A percentile compares a stretch with the other conserved stretches of the same genome.
Evolutionary conservation across 2,113 vertebrate species (phyloP).

Genomic region (Clarias magur): DNA sequence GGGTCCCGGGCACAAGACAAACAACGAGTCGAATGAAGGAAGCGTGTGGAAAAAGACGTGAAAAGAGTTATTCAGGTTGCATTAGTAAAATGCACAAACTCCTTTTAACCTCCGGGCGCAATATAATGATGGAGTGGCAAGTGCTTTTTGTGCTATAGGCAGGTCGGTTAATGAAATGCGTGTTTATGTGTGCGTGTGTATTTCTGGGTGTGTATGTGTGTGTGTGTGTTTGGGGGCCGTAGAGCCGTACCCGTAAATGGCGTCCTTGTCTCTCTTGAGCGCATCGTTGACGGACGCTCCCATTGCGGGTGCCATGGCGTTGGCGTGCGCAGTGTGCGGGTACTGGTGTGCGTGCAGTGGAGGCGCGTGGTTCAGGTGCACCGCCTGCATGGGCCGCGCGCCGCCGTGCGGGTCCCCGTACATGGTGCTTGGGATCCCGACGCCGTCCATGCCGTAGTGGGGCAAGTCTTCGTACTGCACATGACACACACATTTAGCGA

Average conservation of each 20-base stretch:
- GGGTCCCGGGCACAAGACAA: not conserved
- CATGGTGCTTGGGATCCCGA: conserved; percentile 97
- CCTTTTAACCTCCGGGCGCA: conserved; percentile 17
- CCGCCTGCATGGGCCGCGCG: conserved; percentile 95
- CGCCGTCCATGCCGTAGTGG: conserved; percentile 99
- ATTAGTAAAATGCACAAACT: conserved; percentile 3
- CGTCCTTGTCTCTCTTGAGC: conserved; percentile 99
- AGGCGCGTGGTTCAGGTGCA: conserved; percentile 96
- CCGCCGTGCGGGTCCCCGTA: conserved; percentile 96
- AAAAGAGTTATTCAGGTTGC: not conserved
- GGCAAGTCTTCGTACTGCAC: conserved; percentile 97
- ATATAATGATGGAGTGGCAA: conserved; percentile 14
- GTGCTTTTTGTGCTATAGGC: conserved; percentile 16
- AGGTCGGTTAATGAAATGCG: conserved; percentile 28
- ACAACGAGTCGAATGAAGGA: not conserved
- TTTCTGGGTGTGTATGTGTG: not conserved
- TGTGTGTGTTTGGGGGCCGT: conserved; percentile 26
- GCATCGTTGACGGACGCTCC: conserved; percentile 98
- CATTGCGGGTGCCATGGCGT: conserved; percentile 96
- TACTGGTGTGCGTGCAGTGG: conserved; percentile 97
- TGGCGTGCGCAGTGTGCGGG: conserved; percentile 93
- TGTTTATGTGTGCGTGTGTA: conserved; percentile 18
- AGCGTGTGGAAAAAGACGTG: not conserved
- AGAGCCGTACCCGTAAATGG: conserved; percentile 95
- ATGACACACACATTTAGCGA: conserved; percentile 52